Base-by-base conservation (phyloP, 2,888 invertebrate species). In the Lasioglossum villosulum region DNA sequence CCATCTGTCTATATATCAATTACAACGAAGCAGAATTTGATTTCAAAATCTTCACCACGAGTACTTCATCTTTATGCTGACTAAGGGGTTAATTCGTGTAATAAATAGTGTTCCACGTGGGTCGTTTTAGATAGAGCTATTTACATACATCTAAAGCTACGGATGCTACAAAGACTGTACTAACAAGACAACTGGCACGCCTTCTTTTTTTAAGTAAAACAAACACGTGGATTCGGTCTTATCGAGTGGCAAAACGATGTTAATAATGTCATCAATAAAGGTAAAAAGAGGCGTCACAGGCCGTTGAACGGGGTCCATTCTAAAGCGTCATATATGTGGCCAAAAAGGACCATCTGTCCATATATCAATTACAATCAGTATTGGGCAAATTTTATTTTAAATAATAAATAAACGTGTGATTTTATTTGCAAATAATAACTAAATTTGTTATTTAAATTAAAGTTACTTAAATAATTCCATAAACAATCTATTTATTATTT, bases 181-280 rank as follows among this genome's bases (percentile, higher is more conserved):
- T n/a, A 56, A n/a, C 1, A 56, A 56, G 0, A 56, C n/a, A 56
- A n/a, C 56, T 56, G n/a, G 4, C 12, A 12, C 56, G n/a, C 3
- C 56, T 56, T 56, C n/a, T n/a, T 56, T n/a, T 10, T 12, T 8
- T 8, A 52, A 23, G 23, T 23, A 23, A 52, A 52, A 23, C 52
- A 52, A 52, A 52, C 52, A 8, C 52, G 23, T n/a, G 12, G 56
- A n/a, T n/a, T 56, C 56, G 1, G 56, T n/a, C n/a, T 56, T 56
- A 56, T n/a, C 56, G 56, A 56, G n/a, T 56, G n/a, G 12, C n/a
- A 56, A 56, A 56, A 56, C n/a, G n/a, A 56, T n/a, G 23, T 56
- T 56, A 76, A 82, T 80, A 82, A 76, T 82, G 76, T 83, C 76
- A 73, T 83, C 76, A 12, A 42, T 16, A 68, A 77, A 63, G 56